Percentiles rank a stretch among this genome's conserved stretches.
These are phyloP conservation scores for Xestia c-nigrum DNA, from an alignment of 2,888 invertebrate species.

Conservation along the genomic window DNA sequence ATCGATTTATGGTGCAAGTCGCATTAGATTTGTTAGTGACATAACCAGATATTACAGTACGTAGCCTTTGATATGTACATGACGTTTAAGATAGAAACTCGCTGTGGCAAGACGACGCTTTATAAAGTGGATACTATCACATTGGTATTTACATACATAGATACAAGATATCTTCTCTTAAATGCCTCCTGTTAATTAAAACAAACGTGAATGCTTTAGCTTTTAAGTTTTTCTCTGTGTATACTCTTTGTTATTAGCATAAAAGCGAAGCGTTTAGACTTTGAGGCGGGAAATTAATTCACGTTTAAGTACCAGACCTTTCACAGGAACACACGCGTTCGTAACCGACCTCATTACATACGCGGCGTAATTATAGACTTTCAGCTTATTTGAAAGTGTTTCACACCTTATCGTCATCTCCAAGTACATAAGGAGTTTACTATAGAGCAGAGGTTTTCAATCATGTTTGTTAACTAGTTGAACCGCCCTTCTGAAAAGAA, in stretches of 20 bases:
- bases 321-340: conserved; percentile 43
- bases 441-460: background rate
- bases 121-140: background rate
- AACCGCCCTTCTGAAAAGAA: background rate
- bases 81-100: background rate
- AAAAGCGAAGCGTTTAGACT: conserved; percentile 44
- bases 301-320: conserved; percentile 45
- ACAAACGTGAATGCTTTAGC: conserved; percentile 8
- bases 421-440: conserved; percentile 3
- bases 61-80: background rate
- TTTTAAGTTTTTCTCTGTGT: conserved; percentile 28
- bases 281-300: conserved; percentile 54
- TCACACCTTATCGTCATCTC: conserved; percentile 34
- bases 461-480: conserved; percentile 4
- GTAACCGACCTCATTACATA: conserved; percentile 52
- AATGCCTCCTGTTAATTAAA: conserved; percentile 1
- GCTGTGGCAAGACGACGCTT: background rate
- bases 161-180: background rate
- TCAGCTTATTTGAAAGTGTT: conserved; percentile 35
- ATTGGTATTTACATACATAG: background rate
- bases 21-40: background rate
- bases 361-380: conserved; percentile 46
- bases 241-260: conserved; percentile 47
- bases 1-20: background rate
- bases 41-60: background rate